These are phyloP conservation scores for Phytoseiulus persimilis DNA, from an alignment of 2,888 invertebrate species.

Conservation along the genomic window DNA sequence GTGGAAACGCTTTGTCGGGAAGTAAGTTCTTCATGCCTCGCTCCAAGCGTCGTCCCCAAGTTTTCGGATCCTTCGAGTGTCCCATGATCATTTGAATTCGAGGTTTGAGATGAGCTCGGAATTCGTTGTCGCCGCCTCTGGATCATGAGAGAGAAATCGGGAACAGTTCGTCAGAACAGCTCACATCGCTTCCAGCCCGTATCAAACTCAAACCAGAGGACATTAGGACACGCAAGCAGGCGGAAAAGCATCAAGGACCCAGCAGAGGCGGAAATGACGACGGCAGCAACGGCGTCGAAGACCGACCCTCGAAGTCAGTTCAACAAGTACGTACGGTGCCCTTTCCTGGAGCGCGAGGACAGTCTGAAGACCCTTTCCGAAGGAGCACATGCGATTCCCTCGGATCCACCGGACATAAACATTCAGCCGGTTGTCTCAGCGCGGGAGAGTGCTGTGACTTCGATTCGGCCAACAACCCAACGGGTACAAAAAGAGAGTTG, in stretches of 20 bases:
- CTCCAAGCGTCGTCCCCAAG: too few relatives aligned
- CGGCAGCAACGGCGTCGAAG: background rate
- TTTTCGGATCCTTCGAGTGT: too few relatives aligned
- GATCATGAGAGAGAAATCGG: too few relatives aligned
- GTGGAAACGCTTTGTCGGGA: too few relatives aligned
- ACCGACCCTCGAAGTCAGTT: background rate
- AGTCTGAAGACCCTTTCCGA: background rate
- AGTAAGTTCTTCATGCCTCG: too few relatives aligned
- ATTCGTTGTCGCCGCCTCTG: too few relatives aligned
- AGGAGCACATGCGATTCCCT: background rate
- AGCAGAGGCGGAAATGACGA: background rate
- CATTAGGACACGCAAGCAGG: background rate
- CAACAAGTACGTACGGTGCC: background rate
- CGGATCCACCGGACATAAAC: background rate
- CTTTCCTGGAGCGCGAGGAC: background rate
- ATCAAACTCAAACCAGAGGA: background rate
- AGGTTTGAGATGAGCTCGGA: too few relatives aligned
- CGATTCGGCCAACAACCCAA: background rate
- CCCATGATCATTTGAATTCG: too few relatives aligned
- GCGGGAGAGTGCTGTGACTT: background rate
- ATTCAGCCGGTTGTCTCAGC: constrained; percentile 5
- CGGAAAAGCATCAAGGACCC: background rate
- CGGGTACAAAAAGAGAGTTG: background rate
- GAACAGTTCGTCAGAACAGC: too few relatives aligned
- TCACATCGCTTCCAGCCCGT: background rate